A percentile compares a stretch with the other conserved stretches of the same genome.
These are phyloP conservation scores for Sapajus apella DNA, from an alignment of 2,113 vertebrate genomes.

Conservation along the genomic window DNA sequence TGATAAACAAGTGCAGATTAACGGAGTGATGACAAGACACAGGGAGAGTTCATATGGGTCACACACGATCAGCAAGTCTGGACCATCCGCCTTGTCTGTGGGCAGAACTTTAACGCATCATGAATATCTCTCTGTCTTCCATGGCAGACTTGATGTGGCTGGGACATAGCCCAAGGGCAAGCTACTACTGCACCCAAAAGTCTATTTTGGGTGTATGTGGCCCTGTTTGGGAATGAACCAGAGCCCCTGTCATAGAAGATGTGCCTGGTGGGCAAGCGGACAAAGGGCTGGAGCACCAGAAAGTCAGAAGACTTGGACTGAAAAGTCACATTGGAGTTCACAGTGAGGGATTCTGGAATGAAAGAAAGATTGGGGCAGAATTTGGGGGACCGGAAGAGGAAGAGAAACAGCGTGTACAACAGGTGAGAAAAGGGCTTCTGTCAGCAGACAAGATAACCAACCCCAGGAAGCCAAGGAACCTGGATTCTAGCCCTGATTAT, in stretches of 20 bases:
- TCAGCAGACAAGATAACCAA: not conserved
- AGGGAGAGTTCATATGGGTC: not conserved
- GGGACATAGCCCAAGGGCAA: not conserved
- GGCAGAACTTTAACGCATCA: not conserved
- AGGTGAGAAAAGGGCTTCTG: not conserved
- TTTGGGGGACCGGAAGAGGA: not conserved
- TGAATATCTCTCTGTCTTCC: not conserved
- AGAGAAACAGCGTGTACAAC: fast-evolving
- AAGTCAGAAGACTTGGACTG: not conserved
- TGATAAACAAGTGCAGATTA: constrained; percentile 20
- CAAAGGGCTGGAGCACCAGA: not conserved
- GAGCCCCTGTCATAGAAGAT: not conserved
- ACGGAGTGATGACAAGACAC: not conserved
- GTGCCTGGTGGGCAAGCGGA: not conserved
- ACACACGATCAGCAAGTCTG: not conserved
- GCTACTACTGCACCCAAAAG: not conserved
- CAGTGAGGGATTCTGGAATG: not conserved
- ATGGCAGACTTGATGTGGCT: not conserved
- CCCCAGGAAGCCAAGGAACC: not conserved
- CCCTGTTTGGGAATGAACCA: not conserved
- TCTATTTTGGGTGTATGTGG: not conserved
- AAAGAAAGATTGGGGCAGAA: not conserved
- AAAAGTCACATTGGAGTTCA: not conserved
- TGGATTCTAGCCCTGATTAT: not conserved
- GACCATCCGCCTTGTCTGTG: not conserved